Percentiles rank a stretch among this genome's conserved stretches.
Evolutionary conservation across 2,888 invertebrate genomes (phyloP).

Genomic region (Dyspetes luteomarginatus): DNA sequence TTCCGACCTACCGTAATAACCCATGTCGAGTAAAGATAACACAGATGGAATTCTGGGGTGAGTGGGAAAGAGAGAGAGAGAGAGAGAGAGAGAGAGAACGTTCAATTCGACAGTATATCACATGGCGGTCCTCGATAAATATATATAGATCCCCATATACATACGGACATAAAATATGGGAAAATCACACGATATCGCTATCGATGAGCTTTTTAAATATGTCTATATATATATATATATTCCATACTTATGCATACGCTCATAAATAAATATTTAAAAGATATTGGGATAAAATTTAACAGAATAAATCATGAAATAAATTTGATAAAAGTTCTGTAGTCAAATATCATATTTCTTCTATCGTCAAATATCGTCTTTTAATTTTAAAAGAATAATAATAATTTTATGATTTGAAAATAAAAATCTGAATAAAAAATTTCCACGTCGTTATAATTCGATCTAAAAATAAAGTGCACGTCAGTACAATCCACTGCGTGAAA

Average conservation of each 20-base stretch:
- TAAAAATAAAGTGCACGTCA: no score
- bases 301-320: neutral
- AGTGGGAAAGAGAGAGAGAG: no score
- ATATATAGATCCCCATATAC: neutral
- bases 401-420: no score
- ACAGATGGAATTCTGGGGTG: conserved; percentile 13
- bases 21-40: conserved; percentile 42
- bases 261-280: neutral
- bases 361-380: no score
- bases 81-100: no score
- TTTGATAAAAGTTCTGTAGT: no score
- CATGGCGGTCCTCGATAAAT: neutral
- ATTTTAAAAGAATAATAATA: no score
- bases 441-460: no score
- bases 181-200: neutral
- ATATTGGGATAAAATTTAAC: neutral
- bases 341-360: no score
- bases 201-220: neutral
- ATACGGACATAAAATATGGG: conserved; percentile 19
- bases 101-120: conserved; percentile 21
- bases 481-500: no score
- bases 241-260: no score
- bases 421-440: no score
- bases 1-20: conserved; percentile 36
- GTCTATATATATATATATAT: neutral